Conservation (phyloP, 2,888 invertebrate genomes). For the Rhimphoctona megacephalus region DNA sequence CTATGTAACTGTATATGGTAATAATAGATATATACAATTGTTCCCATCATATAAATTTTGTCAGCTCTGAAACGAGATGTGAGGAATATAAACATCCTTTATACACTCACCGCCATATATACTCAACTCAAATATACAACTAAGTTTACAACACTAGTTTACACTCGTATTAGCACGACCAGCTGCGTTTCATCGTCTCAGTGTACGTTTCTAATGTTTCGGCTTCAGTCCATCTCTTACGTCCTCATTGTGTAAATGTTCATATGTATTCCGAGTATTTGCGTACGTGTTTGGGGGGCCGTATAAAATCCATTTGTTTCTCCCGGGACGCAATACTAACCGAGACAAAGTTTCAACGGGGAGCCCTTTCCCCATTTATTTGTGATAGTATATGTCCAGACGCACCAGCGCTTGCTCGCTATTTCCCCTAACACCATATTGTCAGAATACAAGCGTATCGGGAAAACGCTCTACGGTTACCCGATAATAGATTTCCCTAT, state of each 20-base stretch:
- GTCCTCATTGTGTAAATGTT: background rate
- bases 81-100: background rate
- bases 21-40: background rate
- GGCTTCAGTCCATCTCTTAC: conserved; percentile 13
- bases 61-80: background rate
- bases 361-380: conserved; percentile 19
- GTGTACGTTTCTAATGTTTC: conserved; percentile 29
- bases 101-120: conserved; percentile 10
- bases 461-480: conserved; percentile 3
- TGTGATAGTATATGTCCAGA: conserved; percentile 1
- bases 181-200: conserved; percentile 36
- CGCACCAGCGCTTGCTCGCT: background rate
- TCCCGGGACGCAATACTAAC: conserved; percentile 45
- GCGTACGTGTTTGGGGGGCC: background rate
- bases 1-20: background rate
- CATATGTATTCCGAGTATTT: background rate
- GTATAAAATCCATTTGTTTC: conserved; percentile 50
- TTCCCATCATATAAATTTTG: background rate
- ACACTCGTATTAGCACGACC: background rate
- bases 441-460: conserved; percentile 5
- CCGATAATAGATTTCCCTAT: conserved; percentile 61
- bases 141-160: conserved; percentile 9
- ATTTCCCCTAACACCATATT: background rate
- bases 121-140: conserved; percentile 13
- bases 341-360: conserved; percentile 45